These are phyloP conservation scores for Uloborus plumipes DNA, from an alignment of 2,888 invertebrate genomes.

Conservation along the genomic window DNA sequence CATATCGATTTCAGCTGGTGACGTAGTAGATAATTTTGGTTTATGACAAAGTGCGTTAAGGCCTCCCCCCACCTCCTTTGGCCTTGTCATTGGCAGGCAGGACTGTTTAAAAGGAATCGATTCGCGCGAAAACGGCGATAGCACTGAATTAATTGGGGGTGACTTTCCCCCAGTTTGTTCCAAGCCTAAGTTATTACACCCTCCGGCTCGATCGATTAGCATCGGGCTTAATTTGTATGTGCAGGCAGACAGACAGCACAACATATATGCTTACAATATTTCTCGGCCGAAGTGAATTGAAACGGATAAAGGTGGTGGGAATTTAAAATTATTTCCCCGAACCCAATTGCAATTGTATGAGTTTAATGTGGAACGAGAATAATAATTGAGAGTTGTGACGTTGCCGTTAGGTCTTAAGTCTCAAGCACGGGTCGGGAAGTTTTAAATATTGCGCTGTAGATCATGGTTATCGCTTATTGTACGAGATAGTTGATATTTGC, in stretches of 20 bases:
- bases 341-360: too few species aligned
- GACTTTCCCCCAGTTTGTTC: slow-evolving; percentile 28
- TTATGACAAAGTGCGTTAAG: slow-evolving; percentile 59
- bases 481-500: too few species aligned
- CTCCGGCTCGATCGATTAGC: slow-evolving; percentile 27
- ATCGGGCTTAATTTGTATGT: slow-evolving; percentile 26
- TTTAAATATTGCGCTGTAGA: too few species aligned
- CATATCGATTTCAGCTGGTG: slow-evolving; percentile 49
- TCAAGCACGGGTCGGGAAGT: too few species aligned
- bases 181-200: slow-evolving; percentile 45
- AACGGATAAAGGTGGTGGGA: not conserved
- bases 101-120: slow-evolving; percentile 43
- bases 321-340: too few species aligned
- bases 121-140: slow-evolving; percentile 31
- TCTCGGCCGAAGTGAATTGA: too few species aligned
- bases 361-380: too few species aligned
- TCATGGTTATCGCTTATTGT: too few species aligned
- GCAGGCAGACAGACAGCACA: too few species aligned
- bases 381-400: too few species aligned
- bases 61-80: slow-evolving; percentile 14
- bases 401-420: too few species aligned
- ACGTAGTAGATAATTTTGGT: slow-evolving; percentile 60
- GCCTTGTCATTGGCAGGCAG: slow-evolving; percentile 52
- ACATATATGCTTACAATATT: too few species aligned
- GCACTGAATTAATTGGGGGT: slow-evolving; percentile 58